phyloP scores from a whole-genome alignment of 2,797 vertebrate species.

The Epinephelus coioides region DNA sequence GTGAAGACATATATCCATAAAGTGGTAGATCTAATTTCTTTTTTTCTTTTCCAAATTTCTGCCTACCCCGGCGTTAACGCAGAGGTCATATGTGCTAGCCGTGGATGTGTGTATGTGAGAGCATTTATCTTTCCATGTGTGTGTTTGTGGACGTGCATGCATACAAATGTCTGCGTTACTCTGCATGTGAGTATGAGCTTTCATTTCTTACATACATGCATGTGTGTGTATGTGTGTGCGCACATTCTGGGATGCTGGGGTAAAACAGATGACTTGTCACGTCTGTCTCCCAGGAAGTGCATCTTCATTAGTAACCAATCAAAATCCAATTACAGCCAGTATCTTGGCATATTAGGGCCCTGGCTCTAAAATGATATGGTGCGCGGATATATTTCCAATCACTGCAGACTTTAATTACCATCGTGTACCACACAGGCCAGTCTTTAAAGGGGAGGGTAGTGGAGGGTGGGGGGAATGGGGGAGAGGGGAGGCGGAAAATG shows the following conservation, averaged over 20 bases:
- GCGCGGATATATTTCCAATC: slow-evolving; percentile 85
- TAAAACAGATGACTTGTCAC: slow-evolving; percentile 84
- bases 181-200: slow-evolving; percentile 20
- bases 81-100: not conserved
- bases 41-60: too few relatives aligned
- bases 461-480: not conserved
- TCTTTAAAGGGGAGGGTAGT: slow-evolving; percentile 44
- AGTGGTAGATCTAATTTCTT: too few relatives aligned
- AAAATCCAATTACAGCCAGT: slow-evolving; percentile 88
- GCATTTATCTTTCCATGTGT: not conserved
- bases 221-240: slow-evolving; percentile 2
- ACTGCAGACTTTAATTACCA: slow-evolving; percentile 85
- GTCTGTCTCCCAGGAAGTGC: slow-evolving; percentile 84
- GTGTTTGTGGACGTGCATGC: not conserved
- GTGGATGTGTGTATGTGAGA: not conserved
- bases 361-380: slow-evolving; percentile 86
- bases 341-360: slow-evolving; percentile 84
- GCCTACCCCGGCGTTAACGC: not conserved
- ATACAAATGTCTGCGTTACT: not conserved
- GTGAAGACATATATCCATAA: too few relatives aligned
- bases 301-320: slow-evolving; percentile 89
- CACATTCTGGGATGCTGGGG: slow-evolving; percentile 35
- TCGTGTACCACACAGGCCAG: slow-evolving; percentile 63
- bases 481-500: slow-evolving; percentile 38
- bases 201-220: slow-evolving; percentile 15